Percentiles rank a stretch among this genome's conserved stretches.
Evolutionary conservation across 2,888 invertebrate genomes (phyloP).

Genomic region (Amphipoea lucens): DNA sequence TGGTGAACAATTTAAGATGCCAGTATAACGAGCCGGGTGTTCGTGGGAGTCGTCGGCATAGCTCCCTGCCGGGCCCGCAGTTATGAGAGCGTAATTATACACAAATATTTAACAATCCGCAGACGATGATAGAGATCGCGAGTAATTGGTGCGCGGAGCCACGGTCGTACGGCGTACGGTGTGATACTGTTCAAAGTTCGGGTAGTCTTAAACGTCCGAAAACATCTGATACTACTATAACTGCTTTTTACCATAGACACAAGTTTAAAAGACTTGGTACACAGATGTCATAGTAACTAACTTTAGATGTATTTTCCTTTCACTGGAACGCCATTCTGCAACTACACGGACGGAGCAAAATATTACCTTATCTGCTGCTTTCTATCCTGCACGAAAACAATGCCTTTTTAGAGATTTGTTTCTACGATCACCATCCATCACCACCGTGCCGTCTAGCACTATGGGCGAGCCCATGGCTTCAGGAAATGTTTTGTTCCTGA

Average conservation of each 20-base stretch:
- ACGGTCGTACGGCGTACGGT: neutral
- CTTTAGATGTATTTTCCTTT: neutral
- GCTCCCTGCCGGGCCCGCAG: conserved; percentile 27
- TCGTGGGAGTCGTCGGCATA: conserved; percentile 39
- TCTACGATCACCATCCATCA: neutral
- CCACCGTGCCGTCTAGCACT: neutral
- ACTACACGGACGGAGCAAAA: neutral
- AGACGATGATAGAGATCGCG: conserved; percentile 47
- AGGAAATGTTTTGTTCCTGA: too few species aligned
- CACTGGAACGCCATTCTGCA: neutral
- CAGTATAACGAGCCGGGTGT: conserved; percentile 29
- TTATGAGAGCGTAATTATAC: conserved; percentile 57
- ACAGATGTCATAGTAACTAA: neutral
- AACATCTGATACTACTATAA: neutral
- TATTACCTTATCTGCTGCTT: neutral
- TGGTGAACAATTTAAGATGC: conserved; percentile 49
- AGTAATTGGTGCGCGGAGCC: conserved; percentile 30
- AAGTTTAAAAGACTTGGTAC: neutral
- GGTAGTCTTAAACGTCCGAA: neutral
- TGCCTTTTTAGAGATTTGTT: neutral
- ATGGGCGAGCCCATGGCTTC: too few species aligned
- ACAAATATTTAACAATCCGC: conserved; percentile 56
- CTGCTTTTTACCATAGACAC: neutral
- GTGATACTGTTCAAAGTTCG: neutral
- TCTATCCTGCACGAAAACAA: neutral